Evolutionary conservation across 2,113 vertebrate genomes (phyloP).

Genomic region (Loxodonta africana): DNA sequence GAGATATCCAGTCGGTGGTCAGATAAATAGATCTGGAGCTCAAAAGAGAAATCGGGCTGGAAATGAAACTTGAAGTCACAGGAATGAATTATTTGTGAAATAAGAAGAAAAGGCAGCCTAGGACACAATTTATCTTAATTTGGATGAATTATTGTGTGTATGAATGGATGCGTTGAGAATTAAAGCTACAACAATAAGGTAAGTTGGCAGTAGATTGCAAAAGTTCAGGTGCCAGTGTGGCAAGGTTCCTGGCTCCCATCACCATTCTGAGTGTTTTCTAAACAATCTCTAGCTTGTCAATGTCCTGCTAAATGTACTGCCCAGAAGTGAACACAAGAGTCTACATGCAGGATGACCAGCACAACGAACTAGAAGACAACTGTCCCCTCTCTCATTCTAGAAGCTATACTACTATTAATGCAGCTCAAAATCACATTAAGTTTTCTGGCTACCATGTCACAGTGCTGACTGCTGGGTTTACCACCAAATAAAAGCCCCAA

Average conservation of each 20-base stretch:
- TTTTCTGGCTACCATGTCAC: neutral
- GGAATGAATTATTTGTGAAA: neutral
- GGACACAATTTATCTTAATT: neutral
- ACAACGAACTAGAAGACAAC: neutral
- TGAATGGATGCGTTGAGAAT: neutral
- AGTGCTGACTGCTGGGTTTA: neutral
- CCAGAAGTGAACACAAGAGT: neutral
- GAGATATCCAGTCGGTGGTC: neutral
- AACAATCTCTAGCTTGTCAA: neutral
- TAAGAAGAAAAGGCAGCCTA: neutral
- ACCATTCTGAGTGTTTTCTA: neutral
- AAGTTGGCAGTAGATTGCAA: neutral
- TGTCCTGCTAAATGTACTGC: neutral
- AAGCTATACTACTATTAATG: neutral
- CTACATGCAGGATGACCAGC: neutral
- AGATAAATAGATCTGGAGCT: neutral
- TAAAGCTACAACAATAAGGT: neutral
- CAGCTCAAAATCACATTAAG: neutral
- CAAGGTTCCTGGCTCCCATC: neutral
- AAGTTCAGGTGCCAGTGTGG: fast-evolving
- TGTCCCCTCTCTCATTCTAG: neutral
- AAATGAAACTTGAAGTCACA: neutral
- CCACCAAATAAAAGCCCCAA: neutral
- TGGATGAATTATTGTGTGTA: neutral
- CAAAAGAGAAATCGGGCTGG: neutral